Base-by-base conservation (phyloP, 2,888 invertebrate species). In the Cepaea hortensis region DNA sequence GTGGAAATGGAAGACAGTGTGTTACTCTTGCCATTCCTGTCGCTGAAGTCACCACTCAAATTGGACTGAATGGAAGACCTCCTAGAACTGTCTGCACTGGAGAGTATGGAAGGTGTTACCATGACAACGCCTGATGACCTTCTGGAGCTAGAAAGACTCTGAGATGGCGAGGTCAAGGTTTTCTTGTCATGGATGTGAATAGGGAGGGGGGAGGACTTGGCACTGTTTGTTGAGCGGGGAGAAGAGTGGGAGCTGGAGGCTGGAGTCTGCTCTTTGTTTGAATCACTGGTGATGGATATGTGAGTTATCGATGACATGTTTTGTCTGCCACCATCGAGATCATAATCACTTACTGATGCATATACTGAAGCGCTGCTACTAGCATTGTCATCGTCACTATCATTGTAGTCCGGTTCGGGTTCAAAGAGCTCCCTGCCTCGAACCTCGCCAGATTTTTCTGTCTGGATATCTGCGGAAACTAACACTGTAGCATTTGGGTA, bases 401-500 rank as follows among this genome's bases (percentile, higher is more conserved):
- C 90, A 87, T 92, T 92, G 85, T 93, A 93, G 85, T 91, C 93
- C 1, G 93, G 93, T 81, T 91, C 92, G 23, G 91, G 91, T 81
- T 92, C 91, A 88, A 90, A 90, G 48, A 88, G 73, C 9, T 88
- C 90, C 18, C 87, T 90, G 73, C 88, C 86, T 11, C 70, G 46
- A 23, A 13, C 62, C 46, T 11, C 55, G 0, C 20, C 82, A 46
- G 84, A 87, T 82, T 90, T 85, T 50, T 88, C 90, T 13, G 87
- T 85, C 82, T 91, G 91, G 35, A 91, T 90, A 68, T 93, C 91
- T 75, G 92, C 91, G 18, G 92, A 93, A 23, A 93, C 92, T 68
- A 93, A 87, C 80, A 93, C 77, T 70, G 90, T 91, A 23, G 93
- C 93, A 89, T 92, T 92, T 5, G 93, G 93, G 87, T 93, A 92